Conservation (phyloP, 2,113 vertebrate species). For the Dolichallabes microphthalmus region DNA sequence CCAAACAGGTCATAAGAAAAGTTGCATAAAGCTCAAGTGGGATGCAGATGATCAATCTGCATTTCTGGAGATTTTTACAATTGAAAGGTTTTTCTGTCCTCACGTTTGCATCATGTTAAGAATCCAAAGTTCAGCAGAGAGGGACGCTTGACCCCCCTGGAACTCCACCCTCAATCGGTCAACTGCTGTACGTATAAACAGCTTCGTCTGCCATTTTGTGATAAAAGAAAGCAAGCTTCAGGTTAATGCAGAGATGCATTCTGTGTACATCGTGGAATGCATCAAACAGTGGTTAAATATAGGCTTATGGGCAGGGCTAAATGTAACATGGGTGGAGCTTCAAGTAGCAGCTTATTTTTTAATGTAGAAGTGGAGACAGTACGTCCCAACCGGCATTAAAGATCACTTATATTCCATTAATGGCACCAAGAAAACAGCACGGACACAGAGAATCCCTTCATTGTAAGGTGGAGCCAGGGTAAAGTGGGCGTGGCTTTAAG, state of each 20-base stretch:
- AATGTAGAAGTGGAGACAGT: background rate
- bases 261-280: background rate
- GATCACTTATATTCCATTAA: too few species aligned
- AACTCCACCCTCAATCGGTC: background rate
- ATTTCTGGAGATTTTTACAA: background rate
- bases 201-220: background rate
- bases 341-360: background rate
- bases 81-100: background rate
- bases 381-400: background rate
- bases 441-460: background rate
- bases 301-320: background rate
- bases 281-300: background rate
- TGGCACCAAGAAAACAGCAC: background rate
- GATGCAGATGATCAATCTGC: background rate
- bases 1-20: background rate
- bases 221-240: background rate
- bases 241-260: background rate
- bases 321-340: background rate
- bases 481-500: constrained; percentile 3
- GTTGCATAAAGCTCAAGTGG: constrained; percentile 2
- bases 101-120: background rate
- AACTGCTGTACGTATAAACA: background rate
- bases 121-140: background rate
- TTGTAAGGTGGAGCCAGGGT: background rate
- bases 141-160: background rate